Evolutionary conservation across 2,113 vertebrate species (phyloP).

Genomic region (Protobothrops mucrosquamatus): DNA sequence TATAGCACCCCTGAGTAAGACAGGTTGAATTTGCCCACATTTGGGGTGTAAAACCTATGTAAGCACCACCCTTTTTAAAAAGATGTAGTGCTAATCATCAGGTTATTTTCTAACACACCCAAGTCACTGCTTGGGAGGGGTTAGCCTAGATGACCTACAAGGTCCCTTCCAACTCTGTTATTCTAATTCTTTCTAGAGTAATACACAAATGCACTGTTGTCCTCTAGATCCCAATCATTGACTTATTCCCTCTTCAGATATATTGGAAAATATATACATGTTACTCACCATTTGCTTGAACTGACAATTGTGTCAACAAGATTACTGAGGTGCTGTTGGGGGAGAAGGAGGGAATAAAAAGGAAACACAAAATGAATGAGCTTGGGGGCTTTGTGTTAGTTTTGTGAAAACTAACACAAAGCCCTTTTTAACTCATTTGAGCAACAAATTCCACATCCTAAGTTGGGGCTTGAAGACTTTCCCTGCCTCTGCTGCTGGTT

Average conservation of each 20-base stretch:
- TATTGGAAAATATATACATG: conserved; percentile 21
- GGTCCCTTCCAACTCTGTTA: no score
- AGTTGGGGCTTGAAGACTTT: neutral
- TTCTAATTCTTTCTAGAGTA: neutral
- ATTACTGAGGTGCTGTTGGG: neutral
- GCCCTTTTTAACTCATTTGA: neutral
- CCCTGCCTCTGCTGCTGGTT: neutral
- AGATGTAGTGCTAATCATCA: no score
- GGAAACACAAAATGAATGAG: neutral
- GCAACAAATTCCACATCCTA: neutral
- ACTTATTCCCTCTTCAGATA: neutral
- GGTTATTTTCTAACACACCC: neutral
- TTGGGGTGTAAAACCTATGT: neutral
- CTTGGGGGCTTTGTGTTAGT: neutral
- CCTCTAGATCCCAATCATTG: neutral
- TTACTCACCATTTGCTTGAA: neutral
- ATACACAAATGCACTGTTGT: neutral
- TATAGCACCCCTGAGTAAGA: neutral
- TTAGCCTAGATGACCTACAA: no score
- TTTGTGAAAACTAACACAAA: no score
- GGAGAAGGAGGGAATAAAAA: neutral
- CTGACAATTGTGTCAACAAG: neutral
- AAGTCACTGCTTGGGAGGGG: neutral
- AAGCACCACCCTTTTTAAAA: neutral
- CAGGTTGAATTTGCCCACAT: neutral